These are phyloP conservation scores for Zele albiditarsus DNA, from an alignment of 2,888 invertebrate genomes.

Conservation along the genomic window DNA sequence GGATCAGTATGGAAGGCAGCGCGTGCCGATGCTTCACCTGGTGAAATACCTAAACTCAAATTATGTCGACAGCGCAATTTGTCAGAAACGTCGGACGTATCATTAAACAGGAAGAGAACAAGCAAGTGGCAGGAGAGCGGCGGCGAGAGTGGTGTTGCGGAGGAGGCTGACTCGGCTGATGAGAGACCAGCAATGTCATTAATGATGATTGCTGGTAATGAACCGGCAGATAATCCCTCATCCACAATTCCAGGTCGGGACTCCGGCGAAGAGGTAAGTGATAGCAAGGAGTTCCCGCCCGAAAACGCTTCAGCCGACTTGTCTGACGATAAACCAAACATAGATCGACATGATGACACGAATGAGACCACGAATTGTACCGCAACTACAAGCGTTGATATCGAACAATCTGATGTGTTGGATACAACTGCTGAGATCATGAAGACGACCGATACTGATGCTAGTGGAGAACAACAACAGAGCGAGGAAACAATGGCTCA, in stretches of 20 bases:
- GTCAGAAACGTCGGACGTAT: constrained; percentile 67
- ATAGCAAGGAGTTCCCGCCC: constrained; percentile 72
- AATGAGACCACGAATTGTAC: constrained; percentile 38
- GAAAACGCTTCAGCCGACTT: constrained; percentile 71
- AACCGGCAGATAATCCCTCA: constrained; percentile 64
- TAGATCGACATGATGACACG: constrained; percentile 66
- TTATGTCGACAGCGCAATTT: constrained; percentile 76
- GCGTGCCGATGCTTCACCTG: constrained; percentile 73
- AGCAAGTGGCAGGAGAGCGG: constrained; percentile 66
- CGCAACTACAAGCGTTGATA: constrained; percentile 49
- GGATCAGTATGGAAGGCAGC: constrained; percentile 74
- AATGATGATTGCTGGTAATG: constrained; percentile 50
- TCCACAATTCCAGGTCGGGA: constrained; percentile 68
- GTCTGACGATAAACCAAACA: constrained; percentile 72
- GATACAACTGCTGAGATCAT: neutral
- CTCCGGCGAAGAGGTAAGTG: constrained; percentile 72
- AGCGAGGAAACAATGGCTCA: neutral
- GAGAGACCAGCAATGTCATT: constrained; percentile 65
- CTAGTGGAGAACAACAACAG: constrained; percentile 22
- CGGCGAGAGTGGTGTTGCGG: constrained; percentile 62
- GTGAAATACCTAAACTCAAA: constrained; percentile 80
- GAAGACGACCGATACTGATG: constrained; percentile 26
- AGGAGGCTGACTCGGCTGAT: constrained; percentile 70
- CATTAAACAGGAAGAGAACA: constrained; percentile 66
- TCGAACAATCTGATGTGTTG: constrained; percentile 40